Evolutionary conservation across 2,797 vertebrate species (phyloP), one percentile per base, ranked within the genome.

Genomic region (Serranus cabrilla): DNA sequence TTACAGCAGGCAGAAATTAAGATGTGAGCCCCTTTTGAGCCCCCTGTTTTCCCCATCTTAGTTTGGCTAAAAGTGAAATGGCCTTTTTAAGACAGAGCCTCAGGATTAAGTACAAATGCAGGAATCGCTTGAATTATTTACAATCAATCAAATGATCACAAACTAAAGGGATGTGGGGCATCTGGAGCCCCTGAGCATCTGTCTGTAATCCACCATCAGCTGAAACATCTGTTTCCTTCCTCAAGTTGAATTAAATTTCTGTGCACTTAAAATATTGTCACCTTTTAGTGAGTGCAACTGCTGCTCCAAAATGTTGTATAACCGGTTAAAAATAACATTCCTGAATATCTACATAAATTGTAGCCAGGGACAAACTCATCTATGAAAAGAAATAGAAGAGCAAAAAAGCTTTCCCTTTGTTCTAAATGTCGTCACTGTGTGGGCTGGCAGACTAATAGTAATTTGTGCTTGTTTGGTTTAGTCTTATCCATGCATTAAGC

Each of bases 271-370:
- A 66, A 68, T 21, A 40, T 27, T 13, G 27, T 66, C n/a, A 17
- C 66, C 18, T 77, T 57, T 76, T 12, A 64, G 3, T 43, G n/a
- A 42, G n/a, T 31, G 14, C 39, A 43, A 64, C 56, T 34, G 25
- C 74, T 45, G 27, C 56, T 46, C 11, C 12, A 21, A 54, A 70
- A 71, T n/a, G 37, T 70, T 81, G 74, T 54, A 78, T 78, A 76
- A 69, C 47, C 45, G n/a, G 60, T 75, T 74, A 70, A 68, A 84
- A 84, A 87, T 73, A 77, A 65, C 20, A 62, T 40, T 37, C 63
- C 23, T 58, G 47, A 40, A 60, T 23, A 58, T 68, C 74, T 59
- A 21, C 23, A 46, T 43, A 58, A 61, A 69, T 50, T 51, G 5
- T 23, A 49, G 49, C 68, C 45, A 37, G 37, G 63, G 54, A 69